Evolutionary conservation across 1,140 invertebrate genomes (phyloP).

Genomic region (Zophobas morio): DNA sequence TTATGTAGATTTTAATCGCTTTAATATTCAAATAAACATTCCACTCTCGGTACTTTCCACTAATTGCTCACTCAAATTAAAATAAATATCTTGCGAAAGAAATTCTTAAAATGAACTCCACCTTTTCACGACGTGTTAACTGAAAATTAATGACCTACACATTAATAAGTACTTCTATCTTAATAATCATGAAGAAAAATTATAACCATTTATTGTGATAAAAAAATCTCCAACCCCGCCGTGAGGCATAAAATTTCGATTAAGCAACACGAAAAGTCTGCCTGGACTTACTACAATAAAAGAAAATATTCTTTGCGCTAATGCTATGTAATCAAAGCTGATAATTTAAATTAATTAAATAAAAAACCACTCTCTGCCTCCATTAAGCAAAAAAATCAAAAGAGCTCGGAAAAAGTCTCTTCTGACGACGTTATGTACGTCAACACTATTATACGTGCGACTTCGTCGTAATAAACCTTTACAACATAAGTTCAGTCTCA

Average conservation of each 20-base stretch:
- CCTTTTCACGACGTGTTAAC: neutral
- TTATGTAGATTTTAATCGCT: constrained; percentile 40
- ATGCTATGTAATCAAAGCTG: too few species aligned
- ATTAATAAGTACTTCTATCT: constrained; percentile 18
- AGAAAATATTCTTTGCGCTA: too few species aligned
- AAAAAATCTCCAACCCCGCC: constrained; percentile 12
- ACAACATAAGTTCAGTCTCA: too few species aligned
- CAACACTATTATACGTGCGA: too few species aligned
- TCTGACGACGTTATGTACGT: too few species aligned
- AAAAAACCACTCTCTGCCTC: too few species aligned
- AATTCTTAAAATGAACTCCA: constrained; percentile 9
- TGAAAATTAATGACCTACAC: constrained; percentile 18
- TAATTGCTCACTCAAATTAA: constrained; percentile 37
- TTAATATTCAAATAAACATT: constrained; percentile 41
- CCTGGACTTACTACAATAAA: too few species aligned
- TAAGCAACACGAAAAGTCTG: constrained; percentile 15
- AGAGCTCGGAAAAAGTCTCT: too few species aligned
- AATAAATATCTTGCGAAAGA: constrained; percentile 18
- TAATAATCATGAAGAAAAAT: constrained; percentile 16
- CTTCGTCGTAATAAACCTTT: too few species aligned
- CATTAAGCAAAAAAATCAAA: too few species aligned
- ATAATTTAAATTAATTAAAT: too few species aligned
- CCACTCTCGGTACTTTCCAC: constrained; percentile 17
- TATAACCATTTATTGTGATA: constrained; percentile 31
- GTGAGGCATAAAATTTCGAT: constrained; percentile 23